Base-by-base conservation (phyloP, 2,113 vertebrate species). In the Pachypanchax playfairii region DNA sequence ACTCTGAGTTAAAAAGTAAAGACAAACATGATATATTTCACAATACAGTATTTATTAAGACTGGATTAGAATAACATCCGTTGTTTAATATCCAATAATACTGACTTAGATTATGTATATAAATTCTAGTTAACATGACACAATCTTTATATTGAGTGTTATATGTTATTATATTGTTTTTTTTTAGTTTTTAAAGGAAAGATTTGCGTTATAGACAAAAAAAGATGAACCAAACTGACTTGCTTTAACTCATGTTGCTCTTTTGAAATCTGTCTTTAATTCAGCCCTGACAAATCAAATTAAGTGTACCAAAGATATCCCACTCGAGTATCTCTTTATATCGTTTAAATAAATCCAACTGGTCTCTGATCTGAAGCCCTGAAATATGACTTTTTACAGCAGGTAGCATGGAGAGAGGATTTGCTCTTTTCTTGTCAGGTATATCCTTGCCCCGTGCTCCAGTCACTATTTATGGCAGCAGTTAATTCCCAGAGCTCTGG, bases 401-500 rank as follows among this genome's bases (percentile, higher is more conserved):
- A 82, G 80, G 76, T 84, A 74, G 74, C 82, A 68, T 66, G 31
- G 61, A 68, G 33, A 64, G 70, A 35, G 74, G 79, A 86, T 83
- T 74, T 86, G 80, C 67, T 70, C 51, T 49, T 70, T 88, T 83
- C 79, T 80, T 80, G 78, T 73, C 75, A 80, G 80, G 82, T 86
- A 73, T 71, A 82, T 85, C 71, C 80, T 61, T 77, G 68, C 65
- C 72, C 64, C 11, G 79, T 20, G 54, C 74, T 78, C 65, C 61
- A 67, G 24, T 25, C 35, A 80, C 74, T 87, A 78, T 91, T 89
- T 90, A 90, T 87, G 77, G 77, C 80, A 12, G 67, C 76, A 79
- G 78, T 91, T 85, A 85, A 73, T 77, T 90, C 82, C 78, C 85
- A 62, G 65, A 5, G 77, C 72, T 87, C 86, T 85, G 86, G 82